A percentile compares a stretch with the other conserved stretches of the same genome.
Conservation (phyloP, 2,113 vertebrate genomes). For the Delphinus delphis region DNA sequence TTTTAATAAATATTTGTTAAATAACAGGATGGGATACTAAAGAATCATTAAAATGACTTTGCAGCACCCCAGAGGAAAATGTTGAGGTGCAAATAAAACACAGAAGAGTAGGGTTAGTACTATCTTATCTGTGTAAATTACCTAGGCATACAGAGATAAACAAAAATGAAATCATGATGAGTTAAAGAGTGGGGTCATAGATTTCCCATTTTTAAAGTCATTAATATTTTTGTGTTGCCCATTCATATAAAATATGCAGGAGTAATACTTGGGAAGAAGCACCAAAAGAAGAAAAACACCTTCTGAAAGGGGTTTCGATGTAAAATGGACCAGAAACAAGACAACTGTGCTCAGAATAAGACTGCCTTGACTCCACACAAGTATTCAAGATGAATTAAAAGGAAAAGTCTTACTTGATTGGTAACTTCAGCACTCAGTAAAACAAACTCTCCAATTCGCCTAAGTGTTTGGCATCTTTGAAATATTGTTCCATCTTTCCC, state of each 20-base stretch:
- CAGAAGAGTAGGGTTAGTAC: not conserved
- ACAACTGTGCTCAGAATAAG: not conserved
- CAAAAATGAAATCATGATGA: not conserved
- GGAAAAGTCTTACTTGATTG: not conserved
- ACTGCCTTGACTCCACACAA: not conserved
- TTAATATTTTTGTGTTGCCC: not conserved
- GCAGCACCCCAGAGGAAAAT: not conserved
- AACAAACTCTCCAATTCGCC: not conserved
- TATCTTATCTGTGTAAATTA: not conserved
- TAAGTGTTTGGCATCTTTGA: not conserved
- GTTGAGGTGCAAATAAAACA: not conserved
- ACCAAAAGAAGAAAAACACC: not conserved
- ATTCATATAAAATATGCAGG: not conserved
- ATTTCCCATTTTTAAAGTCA: not conserved
- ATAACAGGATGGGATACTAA: not conserved
- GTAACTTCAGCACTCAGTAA: not conserved
- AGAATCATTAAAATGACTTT: conserved; percentile 21
- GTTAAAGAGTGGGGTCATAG: not conserved
- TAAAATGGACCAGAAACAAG: not conserved
- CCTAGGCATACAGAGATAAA: not conserved
- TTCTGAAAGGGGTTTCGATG: not conserved
- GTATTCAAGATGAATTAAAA: not conserved
- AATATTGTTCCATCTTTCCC: not conserved
- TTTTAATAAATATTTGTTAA: conserved; percentile 29
- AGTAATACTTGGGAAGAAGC: not conserved